Evolutionary conservation across 1,140 invertebrate genomes (phyloP).

Genomic region (Drepana arcuata): DNA sequence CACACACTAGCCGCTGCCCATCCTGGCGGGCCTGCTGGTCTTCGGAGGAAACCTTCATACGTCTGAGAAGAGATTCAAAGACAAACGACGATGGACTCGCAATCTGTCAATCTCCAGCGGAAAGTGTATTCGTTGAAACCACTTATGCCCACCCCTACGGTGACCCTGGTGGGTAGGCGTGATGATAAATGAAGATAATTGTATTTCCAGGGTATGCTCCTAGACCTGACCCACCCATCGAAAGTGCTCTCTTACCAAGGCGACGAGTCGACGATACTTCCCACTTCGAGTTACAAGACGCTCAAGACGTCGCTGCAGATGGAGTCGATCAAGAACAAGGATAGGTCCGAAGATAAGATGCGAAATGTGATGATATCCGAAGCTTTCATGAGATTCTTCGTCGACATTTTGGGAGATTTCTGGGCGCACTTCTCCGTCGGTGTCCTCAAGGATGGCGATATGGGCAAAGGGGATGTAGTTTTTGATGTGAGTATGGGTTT

Average conservation of each 20-base stretch:
- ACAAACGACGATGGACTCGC: too few species aligned
- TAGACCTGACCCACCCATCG: constrained; percentile 45
- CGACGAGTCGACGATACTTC: constrained; percentile 79
- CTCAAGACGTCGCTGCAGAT: constrained; percentile 77
- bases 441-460: constrained; percentile 33
- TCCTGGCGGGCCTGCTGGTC: neutral
- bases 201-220: constrained; percentile 52
- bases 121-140: too few species aligned
- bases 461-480: constrained; percentile 42
- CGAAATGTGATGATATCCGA: constrained; percentile 80
- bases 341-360: constrained; percentile 39
- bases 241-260: constrained; percentile 68
- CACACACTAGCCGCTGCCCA: too few species aligned
- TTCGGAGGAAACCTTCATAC: neutral
- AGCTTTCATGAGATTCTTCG: constrained; percentile 80
- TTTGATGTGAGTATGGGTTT: constrained; percentile 51
- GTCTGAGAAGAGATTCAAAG: too few species aligned
- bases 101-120: too few species aligned
- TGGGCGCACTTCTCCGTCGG: constrained; percentile 54
- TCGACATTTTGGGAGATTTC: constrained; percentile 78
- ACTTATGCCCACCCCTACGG: too few species aligned
- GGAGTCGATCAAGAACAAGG: constrained; percentile 64
- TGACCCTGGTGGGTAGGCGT: neutral
- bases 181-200: neutral
- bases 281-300: constrained; percentile 75